Evolutionary conservation across 1,140 invertebrate species (phyloP), one percentile per base, ranked within the genome.

Genomic region (Diprion similis): DNA sequence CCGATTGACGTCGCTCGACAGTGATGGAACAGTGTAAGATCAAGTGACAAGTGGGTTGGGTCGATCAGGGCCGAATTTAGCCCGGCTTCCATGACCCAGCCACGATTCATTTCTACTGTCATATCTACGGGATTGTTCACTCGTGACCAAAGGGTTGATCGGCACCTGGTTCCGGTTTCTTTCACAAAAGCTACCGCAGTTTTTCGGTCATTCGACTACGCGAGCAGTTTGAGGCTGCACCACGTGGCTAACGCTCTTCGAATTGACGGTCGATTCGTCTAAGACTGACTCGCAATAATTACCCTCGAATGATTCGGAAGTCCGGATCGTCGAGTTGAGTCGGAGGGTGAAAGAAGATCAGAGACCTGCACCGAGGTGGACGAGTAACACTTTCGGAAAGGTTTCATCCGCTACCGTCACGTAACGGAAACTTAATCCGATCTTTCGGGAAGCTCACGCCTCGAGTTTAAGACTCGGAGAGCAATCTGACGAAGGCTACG

Each of bases 401-500:
- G 51, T 59, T 59, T 59, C 51, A 59, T 59, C 67, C 18, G 45
- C 18, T 13, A 68, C 67, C 11, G 67, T 68, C 18, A 68, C 18
- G 67, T 68, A 45, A 6, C 11, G 18, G 67, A 68, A 68, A 68
- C 67, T 59, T 59, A 59, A 59, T 59, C 51, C 51, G 51, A 59
- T 59, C 51, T 59, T 59, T 59, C 9, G n/a, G 24, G 24, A 59
- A 59, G 11, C 51, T 17, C 51, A 17, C 24, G 24, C 24, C 24
- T 17, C 6, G 51, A 59, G 11, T 17, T 17, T 17, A 17, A 37
- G 24, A 37, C 24, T 17, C 51, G 51, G 19, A 15, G 13, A 18
- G 69, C 46, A 47, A 70, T 46, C 46, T 37, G 69, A 70, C 69
- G 72, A 73, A 76, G 77, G 76, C 73, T 73, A 74, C 73, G 76